Percentiles rank a stretch among this genome's conserved stretches.
Evolutionary conservation across 2,797 vertebrate species (phyloP).

Genomic region (Potorous gilbertii): DNA sequence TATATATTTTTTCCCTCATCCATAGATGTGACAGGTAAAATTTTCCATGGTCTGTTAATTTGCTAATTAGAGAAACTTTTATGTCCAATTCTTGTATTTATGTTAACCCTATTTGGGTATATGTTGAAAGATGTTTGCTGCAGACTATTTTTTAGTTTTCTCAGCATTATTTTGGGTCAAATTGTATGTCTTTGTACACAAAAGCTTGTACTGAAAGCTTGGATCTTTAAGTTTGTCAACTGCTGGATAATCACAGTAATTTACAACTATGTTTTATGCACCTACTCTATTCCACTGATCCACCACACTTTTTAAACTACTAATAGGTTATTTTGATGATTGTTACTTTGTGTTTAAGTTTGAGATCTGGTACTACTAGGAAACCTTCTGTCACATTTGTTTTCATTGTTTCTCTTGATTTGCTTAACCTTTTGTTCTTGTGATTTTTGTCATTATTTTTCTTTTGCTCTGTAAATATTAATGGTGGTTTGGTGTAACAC

Average conservation of each 20-base stretch:
- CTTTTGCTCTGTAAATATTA: neutral
- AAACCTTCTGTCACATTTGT: neutral
- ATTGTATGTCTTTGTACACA: neutral
- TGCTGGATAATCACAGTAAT: neutral
- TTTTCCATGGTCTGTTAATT: neutral
- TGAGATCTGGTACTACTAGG: neutral
- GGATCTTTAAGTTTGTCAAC: neutral
- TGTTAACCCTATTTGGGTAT: neutral
- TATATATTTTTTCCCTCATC: neutral
- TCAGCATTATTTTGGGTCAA: neutral
- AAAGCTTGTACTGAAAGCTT: neutral
- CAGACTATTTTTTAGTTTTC: neutral
- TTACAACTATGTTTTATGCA: neutral
- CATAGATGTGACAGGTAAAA: neutral
- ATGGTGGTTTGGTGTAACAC: neutral
- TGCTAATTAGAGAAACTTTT: neutral
- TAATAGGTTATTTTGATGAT: neutral
- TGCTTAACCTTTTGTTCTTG: neutral
- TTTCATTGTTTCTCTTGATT: neutral
- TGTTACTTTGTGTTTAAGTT: neutral
- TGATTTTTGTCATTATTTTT: neutral
- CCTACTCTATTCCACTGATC: neutral
- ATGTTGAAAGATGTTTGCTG: neutral
- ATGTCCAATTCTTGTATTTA: neutral
- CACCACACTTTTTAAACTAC: neutral